Conservation (phyloP, 23 tunicate genomes). For the Clavelina lepadiformis region DNA sequence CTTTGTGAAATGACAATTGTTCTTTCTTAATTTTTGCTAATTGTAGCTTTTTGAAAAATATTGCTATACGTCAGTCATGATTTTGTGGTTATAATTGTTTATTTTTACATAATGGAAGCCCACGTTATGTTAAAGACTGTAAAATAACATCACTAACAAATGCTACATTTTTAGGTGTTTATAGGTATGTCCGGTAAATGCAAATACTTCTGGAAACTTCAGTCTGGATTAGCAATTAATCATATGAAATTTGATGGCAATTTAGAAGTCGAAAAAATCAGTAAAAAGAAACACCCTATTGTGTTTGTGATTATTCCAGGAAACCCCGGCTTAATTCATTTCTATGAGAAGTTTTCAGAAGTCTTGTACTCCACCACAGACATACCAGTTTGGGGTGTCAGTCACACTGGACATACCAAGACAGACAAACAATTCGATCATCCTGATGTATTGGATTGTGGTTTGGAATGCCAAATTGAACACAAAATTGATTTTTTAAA, state of each 20-base stretch:
- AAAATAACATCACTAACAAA: too few species aligned
- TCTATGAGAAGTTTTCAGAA: slow-evolving; percentile 75
- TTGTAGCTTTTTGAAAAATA: too few species aligned
- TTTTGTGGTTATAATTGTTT: too few species aligned
- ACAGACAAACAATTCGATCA: slow-evolving; percentile 10
- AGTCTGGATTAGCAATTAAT: slow-evolving; percentile 30
- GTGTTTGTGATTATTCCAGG: slow-evolving; percentile 77
- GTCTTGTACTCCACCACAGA: slow-evolving; percentile 26
- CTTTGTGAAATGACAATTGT: too few species aligned
- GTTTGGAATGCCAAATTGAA: slow-evolving; percentile 57
- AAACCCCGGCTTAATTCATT: slow-evolving; percentile 80
- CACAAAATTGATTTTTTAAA: slow-evolving; percentile 53
- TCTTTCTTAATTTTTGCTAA: too few species aligned
- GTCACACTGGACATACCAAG: slow-evolving; percentile 73
- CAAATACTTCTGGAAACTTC: slow-evolving; percentile 37
- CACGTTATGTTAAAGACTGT: too few species aligned
- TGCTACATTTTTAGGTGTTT: too few species aligned
- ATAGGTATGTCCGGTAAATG: slow-evolving; percentile 30
- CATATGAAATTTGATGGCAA: slow-evolving; percentile 32
- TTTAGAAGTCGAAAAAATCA: not conserved
- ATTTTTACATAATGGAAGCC: too few species aligned
- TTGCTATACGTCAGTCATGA: too few species aligned
- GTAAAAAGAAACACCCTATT: not conserved
- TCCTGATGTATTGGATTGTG: slow-evolving; percentile 48
- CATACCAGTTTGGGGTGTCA: slow-evolving; percentile 70